A percentile compares a stretch with the other conserved stretches of the same genome.
phyloP scores from a whole-genome alignment of 2,888 invertebrate species.

The Epistrophella euchroma region DNA sequence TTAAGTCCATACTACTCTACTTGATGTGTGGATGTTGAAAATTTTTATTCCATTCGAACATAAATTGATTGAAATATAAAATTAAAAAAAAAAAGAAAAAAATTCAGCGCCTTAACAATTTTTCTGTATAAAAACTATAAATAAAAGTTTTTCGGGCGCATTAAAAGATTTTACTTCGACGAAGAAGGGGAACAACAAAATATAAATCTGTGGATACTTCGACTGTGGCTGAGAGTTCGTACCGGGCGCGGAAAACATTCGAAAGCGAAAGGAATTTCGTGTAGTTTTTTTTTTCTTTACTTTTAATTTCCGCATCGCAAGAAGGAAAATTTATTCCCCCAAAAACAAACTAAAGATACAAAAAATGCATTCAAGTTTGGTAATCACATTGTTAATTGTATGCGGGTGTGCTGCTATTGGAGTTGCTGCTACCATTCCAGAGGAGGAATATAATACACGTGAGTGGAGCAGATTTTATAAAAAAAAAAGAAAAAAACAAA shows the following conservation, averaged over 20 bases:
- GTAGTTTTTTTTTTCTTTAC: conserved; percentile 16
- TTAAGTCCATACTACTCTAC: conserved; percentile 8
- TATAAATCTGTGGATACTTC: conserved; percentile 3
- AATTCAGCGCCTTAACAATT: conserved; percentile 50
- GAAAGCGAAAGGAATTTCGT: conserved; percentile 67
- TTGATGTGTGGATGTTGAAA: conserved; percentile 42
- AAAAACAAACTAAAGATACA: neutral
- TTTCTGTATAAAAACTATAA: conserved; percentile 81
- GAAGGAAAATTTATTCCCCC: conserved; percentile 13
- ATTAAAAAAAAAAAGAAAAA: conserved; percentile 18
- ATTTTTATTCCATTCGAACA: conserved; percentile 29
- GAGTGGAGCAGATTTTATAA: conserved; percentile 56
- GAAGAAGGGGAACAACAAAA: conserved; percentile 36
- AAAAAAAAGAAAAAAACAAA: neutral
- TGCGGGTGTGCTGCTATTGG: conserved; percentile 64
- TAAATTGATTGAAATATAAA: conserved; percentile 25
- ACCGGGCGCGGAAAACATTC: conserved; percentile 60
- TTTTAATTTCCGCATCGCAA: conserved; percentile 61
- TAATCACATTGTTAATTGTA: conserved; percentile 43
- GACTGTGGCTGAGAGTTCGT: conserved; percentile 19
- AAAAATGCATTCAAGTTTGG: conserved; percentile 54
- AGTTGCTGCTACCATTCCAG: conserved; percentile 58
- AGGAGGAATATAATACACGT: conserved; percentile 57
- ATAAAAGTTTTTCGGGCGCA: conserved; percentile 82
- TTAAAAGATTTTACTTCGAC: conserved; percentile 82